Evolutionary conservation across 1,140 invertebrate genomes (phyloP), one percentile per base, ranked within the genome.

Genomic region (Physella acuta): DNA sequence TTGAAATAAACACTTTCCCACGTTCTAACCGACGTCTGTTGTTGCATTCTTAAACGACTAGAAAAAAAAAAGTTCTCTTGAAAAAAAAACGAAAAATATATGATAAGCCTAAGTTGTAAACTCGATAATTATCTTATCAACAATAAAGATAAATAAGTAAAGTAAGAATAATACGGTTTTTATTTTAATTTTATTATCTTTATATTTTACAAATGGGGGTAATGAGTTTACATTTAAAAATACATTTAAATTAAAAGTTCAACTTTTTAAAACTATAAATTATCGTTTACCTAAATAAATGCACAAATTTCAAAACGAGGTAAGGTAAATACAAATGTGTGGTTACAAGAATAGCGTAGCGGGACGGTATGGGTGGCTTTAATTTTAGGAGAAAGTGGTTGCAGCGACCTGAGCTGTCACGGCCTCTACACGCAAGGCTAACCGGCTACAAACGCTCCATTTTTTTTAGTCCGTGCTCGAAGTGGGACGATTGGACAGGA

Each of bases 391-490:
- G 20, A 8, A 37, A 63, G 52, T 2, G 1, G 24, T 14, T 20
- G 20, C 44, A 49, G 62, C 49, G 52, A 39, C 62, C 52, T 39
- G 26, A 53, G n/a, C 8, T 64, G 62, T 53, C 44, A 51, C 49
- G 24, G 51, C 30, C 24, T 33, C 39, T 33, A 33, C 62, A 52
- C 51, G 30, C 39, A 8, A 52, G 39, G 39, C 62, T 33, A 53
- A 64, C 17, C 52, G 62, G 44, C 62, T 53, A 64, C 3, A 52
- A 64, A 30, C 62, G 39, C 62, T 51, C 62, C 26, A 52, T 52
- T 64, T 64, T 64, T 64, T 64, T 64, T 64, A 52, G 62, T 64
- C 62, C 62, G 39, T 64, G 62, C 62, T 34, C 28, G 26, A 64
- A 64, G 37, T 30, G 39, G 28, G 49, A 34, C 26, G 30, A 36